These are phyloP conservation scores for Eriosoma lanigerum DNA, from an alignment of 1,140 invertebrate genomes.

Conservation along the genomic window DNA sequence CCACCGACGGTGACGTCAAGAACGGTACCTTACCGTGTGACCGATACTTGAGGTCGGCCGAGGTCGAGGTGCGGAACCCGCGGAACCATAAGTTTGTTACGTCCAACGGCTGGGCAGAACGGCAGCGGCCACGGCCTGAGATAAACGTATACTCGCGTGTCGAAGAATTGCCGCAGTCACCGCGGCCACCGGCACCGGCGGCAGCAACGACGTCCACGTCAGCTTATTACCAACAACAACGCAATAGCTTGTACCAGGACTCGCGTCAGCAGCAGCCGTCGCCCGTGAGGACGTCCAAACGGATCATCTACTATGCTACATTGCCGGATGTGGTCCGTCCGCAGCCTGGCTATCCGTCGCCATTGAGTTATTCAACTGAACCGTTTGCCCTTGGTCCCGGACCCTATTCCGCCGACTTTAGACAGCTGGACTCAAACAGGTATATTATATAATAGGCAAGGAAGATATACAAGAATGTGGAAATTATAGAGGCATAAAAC, in stretches of 20 bases:
- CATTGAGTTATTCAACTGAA: not conserved
- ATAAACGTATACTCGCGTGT: constrained; percentile 34
- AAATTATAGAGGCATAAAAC: too few species aligned
- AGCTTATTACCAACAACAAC: not conserved
- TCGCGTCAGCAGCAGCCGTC: constrained; percentile 14
- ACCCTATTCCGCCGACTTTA: not conserved
- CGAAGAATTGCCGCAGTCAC: not conserved
- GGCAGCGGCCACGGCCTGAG: constrained; percentile 30
- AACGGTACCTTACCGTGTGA: constrained; percentile 20
- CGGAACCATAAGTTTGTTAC: constrained; percentile 42
- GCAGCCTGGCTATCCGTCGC: not conserved
- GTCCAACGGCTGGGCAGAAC: constrained; percentile 40
- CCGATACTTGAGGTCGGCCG: constrained; percentile 1
- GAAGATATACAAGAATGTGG: too few species aligned
- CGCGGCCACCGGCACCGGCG: not conserved
- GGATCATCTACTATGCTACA: constrained; percentile 34
- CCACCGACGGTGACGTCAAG: too few species aligned
- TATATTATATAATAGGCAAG: not conserved
- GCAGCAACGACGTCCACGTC: not conserved
- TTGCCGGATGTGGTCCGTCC: constrained; percentile 8
- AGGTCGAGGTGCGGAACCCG: constrained; percentile 17
- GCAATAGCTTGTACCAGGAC: not conserved
- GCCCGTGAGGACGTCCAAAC: constrained; percentile 6
- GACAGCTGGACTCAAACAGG: constrained; percentile 6
- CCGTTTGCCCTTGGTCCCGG: not conserved